Conservation (phyloP, 2,797 vertebrate genomes). For the Bryconaethiops microstoma region DNA sequence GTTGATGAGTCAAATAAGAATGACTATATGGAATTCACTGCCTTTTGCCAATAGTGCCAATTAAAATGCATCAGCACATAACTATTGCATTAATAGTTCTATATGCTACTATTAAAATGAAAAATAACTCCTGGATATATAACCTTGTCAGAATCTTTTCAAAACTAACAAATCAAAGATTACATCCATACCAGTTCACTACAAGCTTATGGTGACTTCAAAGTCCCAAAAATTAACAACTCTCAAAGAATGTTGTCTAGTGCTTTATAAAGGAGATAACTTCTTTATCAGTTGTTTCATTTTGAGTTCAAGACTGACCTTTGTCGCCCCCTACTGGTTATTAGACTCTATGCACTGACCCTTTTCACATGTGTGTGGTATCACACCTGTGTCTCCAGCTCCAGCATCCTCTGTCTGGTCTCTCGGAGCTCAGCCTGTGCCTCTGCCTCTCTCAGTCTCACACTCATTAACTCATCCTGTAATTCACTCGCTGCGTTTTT, state of each 20-base stretch:
- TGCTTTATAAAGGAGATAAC: no score
- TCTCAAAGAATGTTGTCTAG: no score
- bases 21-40: background rate
- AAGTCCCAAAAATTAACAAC: background rate
- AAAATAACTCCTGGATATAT: no score
- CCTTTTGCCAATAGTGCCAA: background rate
- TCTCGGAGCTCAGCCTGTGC: slow-evolving; percentile 92
- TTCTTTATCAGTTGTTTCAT: no score
- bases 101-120: no score
- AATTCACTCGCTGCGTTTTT: slow-evolving; percentile 91
- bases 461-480: slow-evolving; percentile 96
- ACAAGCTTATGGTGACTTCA: background rate
- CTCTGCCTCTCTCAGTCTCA: slow-evolving; percentile 92
- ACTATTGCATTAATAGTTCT: background rate
- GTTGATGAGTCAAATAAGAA: no score
- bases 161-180: no score
- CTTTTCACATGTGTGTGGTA: background rate
- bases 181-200: background rate
- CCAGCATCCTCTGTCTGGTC: slow-evolving; percentile 91
- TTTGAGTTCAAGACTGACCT: background rate
- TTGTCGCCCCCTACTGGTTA: slow-evolving; percentile 36
- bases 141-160: no score
- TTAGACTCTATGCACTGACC: background rate
- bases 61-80: background rate
- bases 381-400: slow-evolving; percentile 93